Evolutionary conservation across 2,888 invertebrate species (phyloP).

Genomic region (Luperina nickerlii): DNA sequence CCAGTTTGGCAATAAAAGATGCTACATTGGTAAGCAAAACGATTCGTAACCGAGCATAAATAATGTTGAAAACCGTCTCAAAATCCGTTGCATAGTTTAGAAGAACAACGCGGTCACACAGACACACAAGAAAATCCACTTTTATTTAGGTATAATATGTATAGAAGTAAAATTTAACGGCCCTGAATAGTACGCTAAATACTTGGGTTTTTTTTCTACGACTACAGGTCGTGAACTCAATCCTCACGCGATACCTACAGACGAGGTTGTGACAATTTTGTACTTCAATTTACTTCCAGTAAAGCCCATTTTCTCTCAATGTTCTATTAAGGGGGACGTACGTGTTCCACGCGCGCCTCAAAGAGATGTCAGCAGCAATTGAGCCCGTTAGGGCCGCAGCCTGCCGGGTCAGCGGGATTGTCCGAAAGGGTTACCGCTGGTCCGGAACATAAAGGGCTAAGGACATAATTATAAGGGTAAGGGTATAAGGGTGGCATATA

Average conservation of each 20-base stretch:
- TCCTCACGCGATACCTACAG: neutral
- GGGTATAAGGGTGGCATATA: too few species aligned
- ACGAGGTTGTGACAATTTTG: neutral
- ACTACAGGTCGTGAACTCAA: neutral
- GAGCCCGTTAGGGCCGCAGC: too few species aligned
- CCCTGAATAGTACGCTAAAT: constrained; percentile 5
- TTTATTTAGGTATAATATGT: neutral
- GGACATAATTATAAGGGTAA: too few species aligned
- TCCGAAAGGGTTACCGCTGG: too few species aligned
- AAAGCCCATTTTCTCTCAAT: neutral
- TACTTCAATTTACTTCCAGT: neutral
- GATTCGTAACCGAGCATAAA: too few species aligned
- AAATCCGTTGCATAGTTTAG: neutral
- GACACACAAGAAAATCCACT: neutral
- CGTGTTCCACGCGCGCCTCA: too few species aligned
- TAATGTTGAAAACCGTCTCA: neutral
- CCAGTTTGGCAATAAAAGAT: too few species aligned
- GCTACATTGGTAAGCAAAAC: too few species aligned
- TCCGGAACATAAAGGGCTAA: too few species aligned
- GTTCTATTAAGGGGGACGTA: neutral
- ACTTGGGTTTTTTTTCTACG: neutral
- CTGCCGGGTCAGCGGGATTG: too few species aligned
- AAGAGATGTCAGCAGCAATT: too few species aligned
- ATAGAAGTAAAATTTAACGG: constrained; percentile 1
- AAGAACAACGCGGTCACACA: neutral